Base-by-base conservation (phyloP, 2,888 invertebrate genomes). In the Galerucella calmariensis region DNA sequence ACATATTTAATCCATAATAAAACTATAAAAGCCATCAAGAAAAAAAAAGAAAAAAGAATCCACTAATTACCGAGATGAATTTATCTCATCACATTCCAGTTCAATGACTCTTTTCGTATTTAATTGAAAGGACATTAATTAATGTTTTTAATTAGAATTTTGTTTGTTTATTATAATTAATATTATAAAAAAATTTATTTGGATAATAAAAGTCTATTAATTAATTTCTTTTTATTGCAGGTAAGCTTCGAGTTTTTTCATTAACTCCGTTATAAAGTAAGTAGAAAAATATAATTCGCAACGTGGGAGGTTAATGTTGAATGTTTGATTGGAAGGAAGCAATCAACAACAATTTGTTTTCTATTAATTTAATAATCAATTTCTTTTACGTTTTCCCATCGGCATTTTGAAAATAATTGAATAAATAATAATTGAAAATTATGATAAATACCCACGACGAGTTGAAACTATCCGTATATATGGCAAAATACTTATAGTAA, bases 221-320 rank as follows among this genome's bases (percentile, higher is more conserved):
- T 48, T 14, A 35, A n/a, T 53, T 51, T 51, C 63, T 63, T 70
- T 70, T 70, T 41, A 48, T 70, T 70, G 14, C 70, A 70, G 70
- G 70, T 70, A 63, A 70, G 70, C 63, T 35, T n/a, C 35, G 24
- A 48, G 16, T 70, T 63, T 35, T 62, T 70, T 20, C n/a, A 48
- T 63, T 62, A 48, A 10, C 11, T 63, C 44, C 44, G 20, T 65
- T 65, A 46, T 56, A 63, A 63, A 63, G 70, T 70, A 53, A 62
- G 70, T 53, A 56, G 14, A 69, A 69, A 61, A 59, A 46, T 61
- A 20, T 53, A n/a, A 24, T 20, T 20, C 16, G 14, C 62, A 9
- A 41, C 14, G 62, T 62, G 62, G n/a, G 62, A 5, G 62, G 62
- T n/a, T 56, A n/a, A n/a, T n/a, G n/a, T n/a, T n/a, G n/a, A 10